Conservation (phyloP, 2,797 vertebrate species). For the Melanotaenia parkinsoni region DNA sequence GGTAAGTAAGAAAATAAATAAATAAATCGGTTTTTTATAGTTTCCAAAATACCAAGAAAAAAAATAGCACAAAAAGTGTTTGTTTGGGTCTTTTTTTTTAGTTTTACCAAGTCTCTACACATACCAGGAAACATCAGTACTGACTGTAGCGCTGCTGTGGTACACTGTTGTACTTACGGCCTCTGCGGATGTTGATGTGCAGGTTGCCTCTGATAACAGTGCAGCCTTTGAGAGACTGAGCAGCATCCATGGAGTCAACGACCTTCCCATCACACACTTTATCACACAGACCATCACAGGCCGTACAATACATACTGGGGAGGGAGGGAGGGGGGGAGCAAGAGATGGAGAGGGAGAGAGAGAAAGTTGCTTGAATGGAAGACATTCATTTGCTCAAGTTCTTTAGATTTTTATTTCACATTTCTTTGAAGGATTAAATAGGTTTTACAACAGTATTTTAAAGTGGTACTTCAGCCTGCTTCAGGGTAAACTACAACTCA, state of each 20-base stretch:
- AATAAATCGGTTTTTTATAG: background rate
- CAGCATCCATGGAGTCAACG: conserved; percentile 95
- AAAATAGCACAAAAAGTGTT: background rate
- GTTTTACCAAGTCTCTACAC: background rate
- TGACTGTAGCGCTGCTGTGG: conserved; percentile 7
- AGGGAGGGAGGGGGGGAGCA: conserved; percentile 11
- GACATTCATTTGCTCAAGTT: conserved; percentile 2
- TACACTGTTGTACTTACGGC: conserved; percentile 87
- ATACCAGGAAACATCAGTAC: background rate
- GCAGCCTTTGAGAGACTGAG: conserved; percentile 95
- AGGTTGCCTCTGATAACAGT: conserved; percentile 96
- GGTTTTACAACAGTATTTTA: conserved; percentile 10
- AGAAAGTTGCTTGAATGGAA: conserved; percentile 13
- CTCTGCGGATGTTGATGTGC: conserved; percentile 97
- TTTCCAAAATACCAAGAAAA: background rate
- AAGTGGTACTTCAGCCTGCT: background rate
- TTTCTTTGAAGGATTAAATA: conserved; percentile 15
- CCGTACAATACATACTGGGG: conserved; percentile 93
- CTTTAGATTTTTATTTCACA: conserved; percentile 1
- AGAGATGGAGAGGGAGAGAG: background rate
- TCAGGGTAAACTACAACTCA: conserved; percentile 60
- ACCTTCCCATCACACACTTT: conserved; percentile 92
- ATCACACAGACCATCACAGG: conserved; percentile 95
- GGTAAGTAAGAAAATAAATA: background rate
- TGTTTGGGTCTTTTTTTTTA: background rate